Conservation (phyloP, 2,888 invertebrate genomes). For the Caenorhabditis virilis region DNA sequence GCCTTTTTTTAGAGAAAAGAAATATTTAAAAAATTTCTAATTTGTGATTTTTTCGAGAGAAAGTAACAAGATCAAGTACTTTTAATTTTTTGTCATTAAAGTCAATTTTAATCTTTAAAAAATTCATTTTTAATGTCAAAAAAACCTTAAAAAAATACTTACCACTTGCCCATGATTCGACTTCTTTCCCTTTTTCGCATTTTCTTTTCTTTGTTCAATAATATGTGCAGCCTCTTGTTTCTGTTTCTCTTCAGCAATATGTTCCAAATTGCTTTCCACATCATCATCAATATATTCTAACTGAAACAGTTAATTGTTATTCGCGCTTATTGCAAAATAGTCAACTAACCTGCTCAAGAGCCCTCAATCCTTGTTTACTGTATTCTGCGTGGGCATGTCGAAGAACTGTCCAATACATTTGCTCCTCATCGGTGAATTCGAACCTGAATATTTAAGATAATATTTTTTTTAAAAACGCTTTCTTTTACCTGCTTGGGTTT, state of each 20-base stretch:
- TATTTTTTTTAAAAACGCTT: too few relatives aligned
- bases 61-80: not conserved
- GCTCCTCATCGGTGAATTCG: slow-evolving; percentile 80
- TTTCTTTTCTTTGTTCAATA: slow-evolving; percentile 27
- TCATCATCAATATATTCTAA: slow-evolving; percentile 58
- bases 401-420: slow-evolving; percentile 78
- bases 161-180: slow-evolving; percentile 30
- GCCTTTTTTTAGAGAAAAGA: too few relatives aligned
- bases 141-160: slow-evolving; percentile 9
- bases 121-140: too few relatives aligned
- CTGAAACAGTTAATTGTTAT: slow-evolving; percentile 36
- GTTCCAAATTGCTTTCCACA: slow-evolving; percentile 55
- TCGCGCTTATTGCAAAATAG: not conserved
- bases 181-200: too few relatives aligned
- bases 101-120: not conserved
- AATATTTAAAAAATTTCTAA: not conserved
- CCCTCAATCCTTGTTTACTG: slow-evolving; percentile 47
- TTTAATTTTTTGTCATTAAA: not conserved
- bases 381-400: slow-evolving; percentile 59
- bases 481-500: slow-evolving; percentile 61
- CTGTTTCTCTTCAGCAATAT: slow-evolving; percentile 60
- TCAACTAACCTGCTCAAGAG: slow-evolving; percentile 53
- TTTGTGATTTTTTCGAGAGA: not conserved
- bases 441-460: too few relatives aligned
- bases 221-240: slow-evolving; percentile 44